Conservation (phyloP, 2,113 vertebrate genomes). For the Tetrao urogallus region DNA sequence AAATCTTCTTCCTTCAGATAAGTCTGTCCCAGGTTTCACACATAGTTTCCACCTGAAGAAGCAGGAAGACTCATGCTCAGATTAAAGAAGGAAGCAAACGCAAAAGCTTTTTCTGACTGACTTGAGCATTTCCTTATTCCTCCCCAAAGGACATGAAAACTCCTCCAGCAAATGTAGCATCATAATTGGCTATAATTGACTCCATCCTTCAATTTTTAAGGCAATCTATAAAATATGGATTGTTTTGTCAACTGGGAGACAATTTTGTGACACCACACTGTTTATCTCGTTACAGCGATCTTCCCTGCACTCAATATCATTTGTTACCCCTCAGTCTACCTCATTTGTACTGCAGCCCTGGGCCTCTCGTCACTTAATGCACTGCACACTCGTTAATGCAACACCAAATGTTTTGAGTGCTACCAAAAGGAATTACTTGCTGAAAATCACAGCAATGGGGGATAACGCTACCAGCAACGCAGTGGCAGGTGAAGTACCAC, state of each 20-base stretch:
- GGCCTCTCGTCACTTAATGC: not conserved
- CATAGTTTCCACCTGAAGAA: constrained; percentile 33
- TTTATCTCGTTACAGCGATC: constrained; percentile 71
- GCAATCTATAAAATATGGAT: constrained; percentile 80
- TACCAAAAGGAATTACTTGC: constrained; percentile 3
- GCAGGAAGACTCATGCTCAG: not conserved
- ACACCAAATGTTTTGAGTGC: not conserved
- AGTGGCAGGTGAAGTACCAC: not conserved
- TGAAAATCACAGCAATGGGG: not conserved
- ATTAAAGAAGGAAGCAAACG: constrained; percentile 46
- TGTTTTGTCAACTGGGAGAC: constrained; percentile 77
- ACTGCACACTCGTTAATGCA: not conserved
- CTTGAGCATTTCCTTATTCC: constrained; percentile 72
- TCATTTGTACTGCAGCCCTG: constrained; percentile 45
- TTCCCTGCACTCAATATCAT: constrained; percentile 45
- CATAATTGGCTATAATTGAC: constrained; percentile 81
- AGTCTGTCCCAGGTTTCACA: not conserved
- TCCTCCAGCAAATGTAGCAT: constrained; percentile 74
- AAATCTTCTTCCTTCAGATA: constrained; percentile 50
- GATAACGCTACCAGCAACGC: not conserved
- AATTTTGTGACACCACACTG: constrained; percentile 74
- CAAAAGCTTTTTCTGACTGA: constrained; percentile 73
- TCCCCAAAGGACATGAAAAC: constrained; percentile 77
- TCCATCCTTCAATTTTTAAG: constrained; percentile 80
- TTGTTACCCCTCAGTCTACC: constrained; percentile 46